Percentiles rank a stretch among this genome's conserved stretches.
Conservation (phyloP, 2,113 vertebrate genomes). For the Mus spicilegus region DNA sequence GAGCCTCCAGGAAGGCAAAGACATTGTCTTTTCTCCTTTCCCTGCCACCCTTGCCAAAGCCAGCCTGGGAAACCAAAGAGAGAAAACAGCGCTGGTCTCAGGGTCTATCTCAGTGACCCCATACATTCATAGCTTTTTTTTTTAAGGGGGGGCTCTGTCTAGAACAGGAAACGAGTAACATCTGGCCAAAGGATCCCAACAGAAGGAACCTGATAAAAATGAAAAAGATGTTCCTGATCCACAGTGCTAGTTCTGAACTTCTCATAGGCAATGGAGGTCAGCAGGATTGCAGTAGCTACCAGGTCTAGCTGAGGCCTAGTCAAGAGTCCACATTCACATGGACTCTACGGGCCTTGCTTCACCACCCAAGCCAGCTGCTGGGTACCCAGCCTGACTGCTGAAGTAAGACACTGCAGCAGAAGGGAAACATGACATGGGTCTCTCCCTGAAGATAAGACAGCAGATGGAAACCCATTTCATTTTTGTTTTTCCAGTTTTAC, state of each 20-base stretch:
- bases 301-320: accelerated
- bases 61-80: background rate
- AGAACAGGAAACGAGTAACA: background rate
- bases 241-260: accelerated
- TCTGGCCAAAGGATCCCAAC: background rate
- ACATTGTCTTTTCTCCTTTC: background rate
- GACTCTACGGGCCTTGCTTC: accelerated
- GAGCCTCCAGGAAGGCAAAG: background rate
- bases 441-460: background rate
- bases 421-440: too few relatives aligned
- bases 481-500: background rate
- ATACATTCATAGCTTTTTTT: accelerated
- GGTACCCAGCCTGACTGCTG: background rate
- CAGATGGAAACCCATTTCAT: background rate
- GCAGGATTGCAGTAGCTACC: background rate
- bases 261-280: background rate
- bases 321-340: accelerated
- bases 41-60: background rate
- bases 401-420: accelerated
- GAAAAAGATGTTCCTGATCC: background rate
- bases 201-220: background rate
- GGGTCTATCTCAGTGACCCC: background rate
- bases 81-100: background rate
- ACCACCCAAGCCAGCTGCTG: accelerated
- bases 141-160: background rate